Evolutionary conservation across 2,797 vertebrate species (phyloP).

Genomic region (Falco cherrug): DNA sequence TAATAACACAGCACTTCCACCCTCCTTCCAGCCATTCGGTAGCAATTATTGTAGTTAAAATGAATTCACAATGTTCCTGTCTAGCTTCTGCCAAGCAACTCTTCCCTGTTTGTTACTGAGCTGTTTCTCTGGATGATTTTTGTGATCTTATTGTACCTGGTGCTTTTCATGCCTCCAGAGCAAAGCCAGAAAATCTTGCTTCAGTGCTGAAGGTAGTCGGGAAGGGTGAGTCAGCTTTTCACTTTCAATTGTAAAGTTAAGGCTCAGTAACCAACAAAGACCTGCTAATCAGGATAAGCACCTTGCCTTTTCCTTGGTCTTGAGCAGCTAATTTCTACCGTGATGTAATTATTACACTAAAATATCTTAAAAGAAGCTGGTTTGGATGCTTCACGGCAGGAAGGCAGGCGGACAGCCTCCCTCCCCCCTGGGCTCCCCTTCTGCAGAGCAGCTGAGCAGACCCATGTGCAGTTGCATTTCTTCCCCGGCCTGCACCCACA

Average conservation of each 20-base stretch:
- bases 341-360: background rate
- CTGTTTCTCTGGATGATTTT: background rate
- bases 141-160: background rate
- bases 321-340: background rate
- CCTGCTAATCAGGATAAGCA: background rate
- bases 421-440: background rate
- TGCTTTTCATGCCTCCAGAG: background rate
- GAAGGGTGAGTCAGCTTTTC: constrained; percentile 11
- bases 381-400: background rate
- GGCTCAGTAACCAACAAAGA: background rate
- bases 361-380: background rate
- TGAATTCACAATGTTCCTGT: background rate
- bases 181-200: background rate
- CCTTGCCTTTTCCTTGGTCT: background rate
- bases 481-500: background rate
- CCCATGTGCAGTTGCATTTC: background rate
- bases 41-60: background rate
- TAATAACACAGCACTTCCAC: background rate
- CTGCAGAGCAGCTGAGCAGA: background rate
- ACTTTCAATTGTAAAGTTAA: background rate
- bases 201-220: background rate
- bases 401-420: background rate
- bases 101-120: background rate
- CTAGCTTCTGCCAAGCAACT: background rate
- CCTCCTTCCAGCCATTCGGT: background rate